Percentiles rank a stretch among this genome's conserved stretches.
These are phyloP conservation scores for Lucilia sericata DNA, from an alignment of 1,140 invertebrate species.

Conservation along the genomic window DNA sequence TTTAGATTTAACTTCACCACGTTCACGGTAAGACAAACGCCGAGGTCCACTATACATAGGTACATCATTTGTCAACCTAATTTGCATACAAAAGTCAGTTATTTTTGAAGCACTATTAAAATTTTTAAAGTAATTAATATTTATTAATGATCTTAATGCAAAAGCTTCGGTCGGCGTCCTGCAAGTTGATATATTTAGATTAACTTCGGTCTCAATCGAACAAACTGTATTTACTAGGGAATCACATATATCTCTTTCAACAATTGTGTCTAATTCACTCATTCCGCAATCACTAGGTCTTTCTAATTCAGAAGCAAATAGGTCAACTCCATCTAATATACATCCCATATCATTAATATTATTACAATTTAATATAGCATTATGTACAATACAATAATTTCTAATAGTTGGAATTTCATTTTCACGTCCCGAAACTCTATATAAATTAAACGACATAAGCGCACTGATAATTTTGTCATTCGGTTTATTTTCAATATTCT, in stretches of 20 bases:
- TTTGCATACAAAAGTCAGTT: slow-evolving; percentile 5
- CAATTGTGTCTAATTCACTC: neutral
- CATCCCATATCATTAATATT: neutral
- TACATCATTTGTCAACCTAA: neutral
- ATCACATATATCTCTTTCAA: slow-evolving; percentile 10
- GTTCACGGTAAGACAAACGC: slow-evolving; percentile 6
- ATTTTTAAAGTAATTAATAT: slow-evolving; percentile 12
- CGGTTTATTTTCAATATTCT: slow-evolving; percentile 18
- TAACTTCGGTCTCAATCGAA: neutral
- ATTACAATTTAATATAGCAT: neutral
- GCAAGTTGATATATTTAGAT: neutral
- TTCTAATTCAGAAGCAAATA: neutral
- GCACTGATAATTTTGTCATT: neutral
- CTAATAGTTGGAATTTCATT: neutral
- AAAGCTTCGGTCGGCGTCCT: neutral
- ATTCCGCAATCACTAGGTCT: neutral
- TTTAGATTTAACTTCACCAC: neutral
- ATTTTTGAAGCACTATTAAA: neutral
- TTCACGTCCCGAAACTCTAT: neutral
- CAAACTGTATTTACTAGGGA: too few relatives aligned
- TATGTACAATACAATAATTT: neutral
- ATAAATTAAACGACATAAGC: neutral
- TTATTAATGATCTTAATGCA: neutral
- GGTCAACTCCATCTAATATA: neutral
- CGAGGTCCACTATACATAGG: neutral